Percentiles rank a stretch among this genome's conserved stretches.
Conservation (phyloP, 2,888 invertebrate species). For the Steinernema scapterisci region DNA sequence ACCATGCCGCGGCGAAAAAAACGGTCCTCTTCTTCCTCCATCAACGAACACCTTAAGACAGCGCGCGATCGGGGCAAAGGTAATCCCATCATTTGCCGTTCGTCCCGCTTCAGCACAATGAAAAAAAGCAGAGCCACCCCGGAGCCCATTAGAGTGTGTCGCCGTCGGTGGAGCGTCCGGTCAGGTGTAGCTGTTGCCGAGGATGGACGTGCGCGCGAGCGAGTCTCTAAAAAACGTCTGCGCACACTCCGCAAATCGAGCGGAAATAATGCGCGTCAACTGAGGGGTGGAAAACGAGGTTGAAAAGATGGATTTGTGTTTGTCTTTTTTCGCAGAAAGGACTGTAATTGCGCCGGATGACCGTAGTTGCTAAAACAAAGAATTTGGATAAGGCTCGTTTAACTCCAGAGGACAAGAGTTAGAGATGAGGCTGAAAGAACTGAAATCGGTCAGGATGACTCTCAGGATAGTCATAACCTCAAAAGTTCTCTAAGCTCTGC, state of each 20-base stretch:
- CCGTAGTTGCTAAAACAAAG: too few relatives aligned
- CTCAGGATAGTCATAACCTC: too few relatives aligned
- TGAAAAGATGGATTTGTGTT: background rate
- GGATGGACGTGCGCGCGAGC: too few relatives aligned
- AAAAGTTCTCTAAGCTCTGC: too few relatives aligned
- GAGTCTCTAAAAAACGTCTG: conserved; percentile 2
- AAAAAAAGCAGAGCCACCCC: conserved; percentile 9
- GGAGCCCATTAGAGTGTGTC: conserved; percentile 19
- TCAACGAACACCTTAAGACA: background rate
- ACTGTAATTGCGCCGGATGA: too few relatives aligned
- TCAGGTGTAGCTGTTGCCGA: conserved; percentile 28
- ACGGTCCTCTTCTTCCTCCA: background rate
- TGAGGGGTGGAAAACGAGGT: background rate
- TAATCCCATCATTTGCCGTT: conserved; percentile 19
- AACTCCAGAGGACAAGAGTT: too few relatives aligned
- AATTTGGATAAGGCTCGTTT: too few relatives aligned
- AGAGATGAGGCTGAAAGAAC: too few relatives aligned
- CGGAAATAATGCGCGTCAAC: conserved; percentile 18
- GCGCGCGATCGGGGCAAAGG: background rate
- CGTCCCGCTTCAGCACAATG: background rate
- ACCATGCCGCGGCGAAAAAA: conserved; percentile 14
- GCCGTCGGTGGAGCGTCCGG: background rate
- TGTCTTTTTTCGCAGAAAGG: too few relatives aligned
- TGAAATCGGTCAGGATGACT: too few relatives aligned
- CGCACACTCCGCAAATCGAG: conserved; percentile 28